These are phyloP conservation scores for Alfaro cultratus DNA, from an alignment of 2,797 vertebrate species.

Conservation along the genomic window DNA sequence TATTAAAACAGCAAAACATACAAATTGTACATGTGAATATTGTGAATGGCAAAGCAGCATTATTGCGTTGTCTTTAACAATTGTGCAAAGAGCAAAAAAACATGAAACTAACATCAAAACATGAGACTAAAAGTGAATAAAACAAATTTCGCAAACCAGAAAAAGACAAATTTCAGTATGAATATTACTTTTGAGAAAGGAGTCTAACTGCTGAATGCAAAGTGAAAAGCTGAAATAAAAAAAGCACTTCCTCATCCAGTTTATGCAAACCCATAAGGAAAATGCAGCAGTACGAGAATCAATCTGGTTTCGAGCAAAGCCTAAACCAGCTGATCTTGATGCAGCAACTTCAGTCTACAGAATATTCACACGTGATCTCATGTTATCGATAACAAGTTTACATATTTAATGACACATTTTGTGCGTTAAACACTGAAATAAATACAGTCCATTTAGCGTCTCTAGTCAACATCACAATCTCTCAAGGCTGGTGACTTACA, in stretches of 20 bases:
- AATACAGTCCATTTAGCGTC: constrained; percentile 59
- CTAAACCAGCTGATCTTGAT: constrained; percentile 4
- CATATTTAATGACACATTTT: constrained; percentile 14
- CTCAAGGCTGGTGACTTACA: background rate
- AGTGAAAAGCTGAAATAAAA: constrained; percentile 35
- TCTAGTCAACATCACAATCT: constrained; percentile 22
- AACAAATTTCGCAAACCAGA: background rate
- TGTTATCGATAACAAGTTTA: constrained; percentile 17
- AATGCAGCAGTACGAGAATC: constrained; percentile 24
- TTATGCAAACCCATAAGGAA: constrained; percentile 11
- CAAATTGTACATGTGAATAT: constrained; percentile 17
- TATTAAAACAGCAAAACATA: constrained; percentile 33
- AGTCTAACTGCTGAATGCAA: constrained; percentile 38
- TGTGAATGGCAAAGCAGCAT: constrained; percentile 19
- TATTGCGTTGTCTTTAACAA: constrained; percentile 15
- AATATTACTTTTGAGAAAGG: constrained; percentile 17
- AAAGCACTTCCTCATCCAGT: constrained; percentile 33
- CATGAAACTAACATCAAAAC: background rate
- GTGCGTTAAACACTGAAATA: constrained; percentile 43
- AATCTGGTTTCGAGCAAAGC: background rate
- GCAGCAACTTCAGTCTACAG: constrained; percentile 22
- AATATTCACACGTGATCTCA: constrained; percentile 41
- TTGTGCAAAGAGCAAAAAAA: constrained; percentile 39
- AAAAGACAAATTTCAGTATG: constrained; percentile 4
- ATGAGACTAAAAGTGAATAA: background rate